Conservation (phyloP, 2,797 vertebrate species). For the Antrozous pallidus region DNA sequence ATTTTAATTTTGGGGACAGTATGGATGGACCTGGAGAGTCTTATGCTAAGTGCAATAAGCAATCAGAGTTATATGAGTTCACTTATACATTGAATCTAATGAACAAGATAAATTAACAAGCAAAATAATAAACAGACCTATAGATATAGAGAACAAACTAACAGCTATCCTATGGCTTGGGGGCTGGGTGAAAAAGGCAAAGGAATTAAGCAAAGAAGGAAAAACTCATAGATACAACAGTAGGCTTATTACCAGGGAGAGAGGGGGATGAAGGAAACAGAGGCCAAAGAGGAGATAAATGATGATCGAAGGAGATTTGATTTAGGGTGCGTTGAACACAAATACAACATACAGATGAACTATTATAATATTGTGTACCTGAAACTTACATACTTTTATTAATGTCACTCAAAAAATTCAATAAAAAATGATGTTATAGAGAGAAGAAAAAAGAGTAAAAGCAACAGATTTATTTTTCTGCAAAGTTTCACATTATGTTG, state of each 20-base stretch:
- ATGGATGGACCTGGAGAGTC: too few species aligned
- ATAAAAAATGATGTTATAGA: background rate
- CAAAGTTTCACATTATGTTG: background rate
- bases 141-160: background rate
- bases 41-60: too few species aligned
- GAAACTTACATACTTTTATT: too few species aligned
- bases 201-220: background rate
- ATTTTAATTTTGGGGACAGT: background rate
- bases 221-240: background rate
- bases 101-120: background rate
- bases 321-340: background rate
- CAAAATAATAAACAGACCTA: background rate
- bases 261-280: accelerated
- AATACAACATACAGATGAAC: background rate
- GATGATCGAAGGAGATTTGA: background rate
- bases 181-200: background rate
- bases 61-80: background rate
- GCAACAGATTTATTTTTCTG: background rate
- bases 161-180: background rate
- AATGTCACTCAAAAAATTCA: background rate
- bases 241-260: background rate
- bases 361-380: background rate
- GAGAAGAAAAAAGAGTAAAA: background rate
- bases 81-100: background rate
- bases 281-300: background rate